Evolutionary conservation across 2,113 vertebrate genomes (phyloP).

Genomic region (Salvator merianae): DNA sequence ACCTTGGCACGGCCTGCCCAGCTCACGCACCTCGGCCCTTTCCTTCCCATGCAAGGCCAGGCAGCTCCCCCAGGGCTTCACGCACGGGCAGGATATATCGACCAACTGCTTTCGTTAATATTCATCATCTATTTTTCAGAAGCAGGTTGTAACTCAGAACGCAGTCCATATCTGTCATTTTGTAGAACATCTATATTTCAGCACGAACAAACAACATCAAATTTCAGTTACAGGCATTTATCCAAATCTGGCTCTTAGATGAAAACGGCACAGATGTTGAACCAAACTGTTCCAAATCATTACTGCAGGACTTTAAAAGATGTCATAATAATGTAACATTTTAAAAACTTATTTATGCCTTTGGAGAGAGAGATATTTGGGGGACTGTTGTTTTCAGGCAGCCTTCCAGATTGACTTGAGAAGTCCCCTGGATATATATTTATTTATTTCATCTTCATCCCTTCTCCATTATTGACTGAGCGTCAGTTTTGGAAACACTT

Average conservation of each 20-base stretch:
- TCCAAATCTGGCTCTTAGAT: constrained; percentile 42
- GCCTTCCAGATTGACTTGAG: neutral
- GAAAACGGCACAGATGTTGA: constrained; percentile 25
- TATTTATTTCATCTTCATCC: no score
- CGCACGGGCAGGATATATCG: constrained; percentile 15
- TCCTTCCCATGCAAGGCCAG: no score
- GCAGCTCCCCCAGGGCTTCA: constrained; percentile 7
- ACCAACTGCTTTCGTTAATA: constrained; percentile 48
- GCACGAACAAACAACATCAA: constrained; percentile 41
- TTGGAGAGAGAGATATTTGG: neutral
- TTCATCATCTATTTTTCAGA: constrained; percentile 49
- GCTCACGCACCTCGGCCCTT: no score
- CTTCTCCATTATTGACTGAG: no score
- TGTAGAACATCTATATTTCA: constrained; percentile 56
- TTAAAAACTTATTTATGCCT: neutral
- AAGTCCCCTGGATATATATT: no score
- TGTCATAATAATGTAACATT: neutral
- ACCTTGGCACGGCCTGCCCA: no score
- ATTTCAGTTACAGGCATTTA: constrained; percentile 50
- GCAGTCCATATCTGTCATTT: constrained; percentile 29
- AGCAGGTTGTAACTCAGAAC: constrained; percentile 54
- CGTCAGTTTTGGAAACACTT: no score
- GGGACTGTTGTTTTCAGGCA: neutral
- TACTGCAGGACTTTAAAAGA: neutral
- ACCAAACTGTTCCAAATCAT: constrained; percentile 8